Base-by-base conservation (phyloP, 2,113 vertebrate genomes). In the Scytalopus superciliaris region DNA sequence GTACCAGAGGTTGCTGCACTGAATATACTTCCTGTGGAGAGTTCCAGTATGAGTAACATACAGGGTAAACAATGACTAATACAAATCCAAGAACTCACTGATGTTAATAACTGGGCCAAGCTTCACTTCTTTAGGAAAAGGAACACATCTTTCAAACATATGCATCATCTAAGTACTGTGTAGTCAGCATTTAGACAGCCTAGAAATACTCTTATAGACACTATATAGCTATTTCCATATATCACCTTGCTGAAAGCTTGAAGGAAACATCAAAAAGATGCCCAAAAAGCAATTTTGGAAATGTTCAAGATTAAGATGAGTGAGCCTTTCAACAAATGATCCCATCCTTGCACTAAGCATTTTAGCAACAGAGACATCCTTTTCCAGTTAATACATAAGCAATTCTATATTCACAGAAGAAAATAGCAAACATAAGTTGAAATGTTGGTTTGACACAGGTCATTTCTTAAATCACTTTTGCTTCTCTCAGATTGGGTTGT, bases 401-500 rank as follows among this genome's bases (percentile, higher is more conserved):
- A 74, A 21, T 72, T 88, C 35, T 60, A 45, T 19, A 94, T 42
- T 40, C 60, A 70, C 14, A 42, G 60, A 59, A 44, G 49, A 86
- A 96, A 96, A 93, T 4, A 72, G 44, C n/a, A 86, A 88, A 84
- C 16, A 12, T 14, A 80, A 52, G 44, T 45, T 86, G 79, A 88
- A 92, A 86, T 10, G 5, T 28, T 90, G 37, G 23, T 75, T 92
- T 81, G 64, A 84, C 45, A 80, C 10, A 60, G 60, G 79, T 75
- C 25, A 39, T 75, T 95, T 78, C 83, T 80, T 84, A 90, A 83
- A 79, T 14, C 9, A 19, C 25, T 84, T 92, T 74, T 84, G 19
- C 49, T 92, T 66, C 76, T 88, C 52, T 81, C 53, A 84, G 56
- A 97, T 95, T 93, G 90, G 56, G 15, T 55, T 95, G 73, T 87